Evolutionary conservation across 1,140 invertebrate genomes (phyloP).

Genomic region (Physella acuta): DNA sequence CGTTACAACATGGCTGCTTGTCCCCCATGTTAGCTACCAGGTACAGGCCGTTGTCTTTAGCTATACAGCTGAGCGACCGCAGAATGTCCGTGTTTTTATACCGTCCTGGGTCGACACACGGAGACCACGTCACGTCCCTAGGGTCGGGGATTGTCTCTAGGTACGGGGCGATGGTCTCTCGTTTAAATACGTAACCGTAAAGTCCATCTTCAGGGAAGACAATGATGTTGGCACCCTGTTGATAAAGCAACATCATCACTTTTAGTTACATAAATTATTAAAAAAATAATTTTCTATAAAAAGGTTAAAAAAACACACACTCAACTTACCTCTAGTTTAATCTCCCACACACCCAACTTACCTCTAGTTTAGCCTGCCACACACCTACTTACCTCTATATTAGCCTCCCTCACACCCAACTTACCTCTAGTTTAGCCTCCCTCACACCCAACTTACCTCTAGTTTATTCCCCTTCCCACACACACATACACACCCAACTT

Average conservation of each 20-base stretch:
- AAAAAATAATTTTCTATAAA: neutral
- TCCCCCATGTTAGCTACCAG: constrained; percentile 77
- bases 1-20: constrained; percentile 62
- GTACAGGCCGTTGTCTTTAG: constrained; percentile 63
- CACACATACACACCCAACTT: neutral
- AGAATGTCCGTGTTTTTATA: constrained; percentile 35
- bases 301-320: neutral
- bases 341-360: neutral
- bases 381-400: neutral
- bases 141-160: constrained; percentile 50
- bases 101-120: constrained; percentile 34
- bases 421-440: neutral
- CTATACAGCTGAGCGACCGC: constrained; percentile 63
- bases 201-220: constrained; percentile 80
- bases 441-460: neutral
- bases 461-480: neutral
- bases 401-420: too few species aligned
- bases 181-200: constrained; percentile 41
- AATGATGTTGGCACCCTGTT: constrained; percentile 74
- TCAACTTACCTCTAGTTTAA: neutral
- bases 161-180: constrained; percentile 33
- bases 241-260: neutral
- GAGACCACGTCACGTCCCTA: constrained; percentile 27
- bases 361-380: neutral
- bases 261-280: neutral